Evolutionary conservation across 2,797 vertebrate species (phyloP).

Genomic region (Halcyon smyrnensis): DNA sequence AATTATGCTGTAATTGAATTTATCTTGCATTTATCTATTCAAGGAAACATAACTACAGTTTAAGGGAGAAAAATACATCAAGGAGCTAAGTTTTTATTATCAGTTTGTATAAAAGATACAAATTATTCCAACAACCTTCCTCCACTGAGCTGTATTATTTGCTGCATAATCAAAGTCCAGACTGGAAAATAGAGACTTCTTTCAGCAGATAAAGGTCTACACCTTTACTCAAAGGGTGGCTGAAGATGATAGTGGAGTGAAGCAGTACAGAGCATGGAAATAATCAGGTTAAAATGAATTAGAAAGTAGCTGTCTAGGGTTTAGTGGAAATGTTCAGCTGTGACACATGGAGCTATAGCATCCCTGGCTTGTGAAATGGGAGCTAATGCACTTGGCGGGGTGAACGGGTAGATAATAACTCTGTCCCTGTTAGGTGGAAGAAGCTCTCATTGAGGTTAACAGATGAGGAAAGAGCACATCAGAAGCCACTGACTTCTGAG

Average conservation of each 20-base stretch:
- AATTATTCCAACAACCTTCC: slow-evolving; percentile 36
- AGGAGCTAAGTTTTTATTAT: slow-evolving; percentile 48
- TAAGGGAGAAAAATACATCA: slow-evolving; percentile 47
- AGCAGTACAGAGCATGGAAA: neutral
- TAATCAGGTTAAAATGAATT: neutral
- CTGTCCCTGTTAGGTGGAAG: neutral
- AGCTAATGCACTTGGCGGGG: neutral
- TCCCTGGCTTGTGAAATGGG: neutral
- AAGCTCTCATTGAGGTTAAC: neutral
- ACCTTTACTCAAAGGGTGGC: neutral
- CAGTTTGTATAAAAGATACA: slow-evolving; percentile 26
- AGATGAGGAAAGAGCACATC: neutral
- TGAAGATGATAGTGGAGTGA: neutral
- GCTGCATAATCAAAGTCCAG: neutral
- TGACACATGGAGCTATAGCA: neutral
- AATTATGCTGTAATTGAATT: slow-evolving; percentile 70
- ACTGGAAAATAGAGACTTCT: neutral
- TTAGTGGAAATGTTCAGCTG: neutral
- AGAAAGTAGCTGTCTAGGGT: neutral
- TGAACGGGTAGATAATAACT: neutral
- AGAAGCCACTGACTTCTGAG: neutral
- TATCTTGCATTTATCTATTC: slow-evolving; percentile 60
- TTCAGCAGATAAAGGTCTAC: neutral
- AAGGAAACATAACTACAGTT: slow-evolving; percentile 37
- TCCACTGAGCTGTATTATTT: neutral